Evolutionary conservation across 2,113 vertebrate genomes (phyloP).

Genomic region (Xenotilapia longispinis): DNA sequence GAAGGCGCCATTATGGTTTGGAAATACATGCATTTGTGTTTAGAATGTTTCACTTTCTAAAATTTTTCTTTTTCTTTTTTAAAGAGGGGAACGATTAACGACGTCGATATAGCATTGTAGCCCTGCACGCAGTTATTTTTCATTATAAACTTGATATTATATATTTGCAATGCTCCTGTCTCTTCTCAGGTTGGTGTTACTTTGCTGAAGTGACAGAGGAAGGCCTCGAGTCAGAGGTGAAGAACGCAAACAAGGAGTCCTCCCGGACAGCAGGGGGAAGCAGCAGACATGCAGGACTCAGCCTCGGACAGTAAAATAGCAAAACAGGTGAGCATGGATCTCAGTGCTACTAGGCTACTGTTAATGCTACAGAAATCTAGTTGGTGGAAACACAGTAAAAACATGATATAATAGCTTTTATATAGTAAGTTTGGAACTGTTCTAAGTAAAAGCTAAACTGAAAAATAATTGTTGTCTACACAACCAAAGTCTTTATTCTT

Average conservation of each 20-base stretch:
- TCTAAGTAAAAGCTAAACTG: not conserved
- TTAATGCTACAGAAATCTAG: not conserved
- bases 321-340: conserved; percentile 70
- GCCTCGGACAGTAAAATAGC: conserved; percentile 71
- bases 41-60: not conserved
- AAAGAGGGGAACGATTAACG: not conserved
- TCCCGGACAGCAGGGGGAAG: conserved; percentile 66
- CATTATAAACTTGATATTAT: not conserved
- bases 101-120: not conserved
- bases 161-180: not conserved
- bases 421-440: not conserved
- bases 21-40: not conserved
- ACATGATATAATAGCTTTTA: not conserved
- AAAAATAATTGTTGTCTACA: not conserved
- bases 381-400: not conserved
- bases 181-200: conserved; percentile 61
- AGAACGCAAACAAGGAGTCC: conserved; percentile 70
- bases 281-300: conserved; percentile 64
- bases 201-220: conserved; percentile 79
- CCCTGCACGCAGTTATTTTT: not conserved
- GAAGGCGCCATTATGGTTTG: not conserved
- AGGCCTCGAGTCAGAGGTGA: conserved; percentile 73
- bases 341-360: not conserved
- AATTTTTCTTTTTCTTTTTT: not conserved
- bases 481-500: not conserved